Percentiles rank a stretch among this genome's conserved stretches.
These are phyloP conservation scores for Watsonalla binaria DNA, from an alignment of 2,888 invertebrate species.

Conservation along the genomic window DNA sequence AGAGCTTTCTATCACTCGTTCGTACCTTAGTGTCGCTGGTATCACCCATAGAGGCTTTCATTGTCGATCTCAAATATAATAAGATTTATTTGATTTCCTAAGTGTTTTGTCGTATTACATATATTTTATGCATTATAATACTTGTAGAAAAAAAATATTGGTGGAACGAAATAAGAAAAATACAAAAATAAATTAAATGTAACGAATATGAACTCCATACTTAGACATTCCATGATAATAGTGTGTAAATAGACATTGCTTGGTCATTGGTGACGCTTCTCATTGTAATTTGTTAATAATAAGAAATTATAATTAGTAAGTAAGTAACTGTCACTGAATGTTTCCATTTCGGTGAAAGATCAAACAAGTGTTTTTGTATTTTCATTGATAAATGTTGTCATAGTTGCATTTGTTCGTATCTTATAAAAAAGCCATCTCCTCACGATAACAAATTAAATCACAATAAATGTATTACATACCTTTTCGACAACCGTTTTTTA, in stretches of 20 bases:
- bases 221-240: constrained; percentile 53
- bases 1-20: constrained; percentile 38
- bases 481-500: no score
- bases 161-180: background rate
- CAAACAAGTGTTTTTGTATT: constrained; percentile 3
- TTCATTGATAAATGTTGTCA: constrained; percentile 1
- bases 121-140: no score
- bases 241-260: constrained; percentile 57
- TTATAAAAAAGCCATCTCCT: background rate
- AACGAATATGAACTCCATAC: constrained; percentile 42
- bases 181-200: constrained; percentile 8
- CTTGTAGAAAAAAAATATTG: no score
- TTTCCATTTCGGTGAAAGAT: background rate
- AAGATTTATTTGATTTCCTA: constrained; percentile 3
- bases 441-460: no score
- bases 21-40: constrained; percentile 37
- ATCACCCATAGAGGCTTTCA: constrained; percentile 43
- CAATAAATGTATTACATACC: no score
- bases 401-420: background rate
- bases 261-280: constrained; percentile 31
- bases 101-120: constrained; percentile 15
- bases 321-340: constrained; percentile 6
- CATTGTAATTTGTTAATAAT: constrained; percentile 21
- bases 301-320: constrained; percentile 3
- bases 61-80: constrained; percentile 25